Evolutionary conservation across 2,888 invertebrate species (phyloP).

Genomic region (Aricia artaxerxes): DNA sequence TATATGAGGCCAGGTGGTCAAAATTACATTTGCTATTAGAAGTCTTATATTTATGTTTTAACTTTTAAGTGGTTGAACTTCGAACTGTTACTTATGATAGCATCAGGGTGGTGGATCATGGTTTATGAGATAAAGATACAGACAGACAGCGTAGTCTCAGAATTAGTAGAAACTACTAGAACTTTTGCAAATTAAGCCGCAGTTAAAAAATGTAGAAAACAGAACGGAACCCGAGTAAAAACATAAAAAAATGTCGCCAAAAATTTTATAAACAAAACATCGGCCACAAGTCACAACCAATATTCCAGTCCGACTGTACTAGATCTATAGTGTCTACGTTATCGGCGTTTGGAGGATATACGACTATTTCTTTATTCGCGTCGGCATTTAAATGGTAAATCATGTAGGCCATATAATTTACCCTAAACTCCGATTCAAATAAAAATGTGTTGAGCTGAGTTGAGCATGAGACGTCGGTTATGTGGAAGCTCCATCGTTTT

Average conservation of each 20-base stretch:
- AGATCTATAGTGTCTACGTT: conserved; percentile 47
- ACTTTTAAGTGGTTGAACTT: too few species aligned
- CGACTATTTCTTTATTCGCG: conserved; percentile 31
- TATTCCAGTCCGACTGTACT: conserved; percentile 50
- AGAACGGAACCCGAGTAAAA: too few species aligned
- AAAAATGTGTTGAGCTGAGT: not conserved
- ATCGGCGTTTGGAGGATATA: conserved; percentile 37
- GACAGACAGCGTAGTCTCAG: too few species aligned
- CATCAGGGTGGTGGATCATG: too few species aligned
- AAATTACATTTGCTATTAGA: too few species aligned
- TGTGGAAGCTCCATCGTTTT: not conserved
- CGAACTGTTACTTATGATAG: too few species aligned
- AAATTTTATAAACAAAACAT: not conserved
- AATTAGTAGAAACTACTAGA: too few species aligned
- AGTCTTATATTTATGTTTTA: too few species aligned
- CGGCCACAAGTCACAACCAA: not conserved
- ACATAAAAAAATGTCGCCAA: not conserved
- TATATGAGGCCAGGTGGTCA: too few species aligned
- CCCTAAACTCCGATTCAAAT: not conserved
- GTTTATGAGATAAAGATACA: too few species aligned
- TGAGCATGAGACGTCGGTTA: not conserved
- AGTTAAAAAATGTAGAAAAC: too few species aligned
- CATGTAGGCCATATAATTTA: conserved; percentile 26
- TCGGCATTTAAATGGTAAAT: conserved; percentile 33
- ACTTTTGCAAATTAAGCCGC: too few species aligned